Base-by-base conservation (phyloP, 1,140 invertebrate species). In the Drosophila sechellia region DNA sequence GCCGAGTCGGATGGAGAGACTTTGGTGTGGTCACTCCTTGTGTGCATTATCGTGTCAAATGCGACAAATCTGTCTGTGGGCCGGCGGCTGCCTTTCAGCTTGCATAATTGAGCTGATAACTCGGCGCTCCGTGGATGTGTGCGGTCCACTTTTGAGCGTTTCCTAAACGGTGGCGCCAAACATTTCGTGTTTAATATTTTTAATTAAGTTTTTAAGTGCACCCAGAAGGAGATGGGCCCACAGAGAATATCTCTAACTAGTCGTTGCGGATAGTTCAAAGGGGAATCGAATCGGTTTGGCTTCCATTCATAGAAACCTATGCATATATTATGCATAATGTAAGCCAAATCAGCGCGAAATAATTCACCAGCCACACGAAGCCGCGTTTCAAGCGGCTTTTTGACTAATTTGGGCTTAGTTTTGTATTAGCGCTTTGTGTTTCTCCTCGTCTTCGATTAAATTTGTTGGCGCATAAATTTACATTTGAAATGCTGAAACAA, bases 11-110 rank as follows among this genome's bases (percentile, higher is more conserved):
- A 31, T 17, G 15, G 31, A 48, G 37, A 42, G 55, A 27, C 55
- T 37, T 45, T 70, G 46, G 65, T 78, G 77, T 78, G 83, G 84
- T 69, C 79, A 74, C 66, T 79, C 59, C 76, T 72, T 61, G 58
- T 80, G 72, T 87, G 81, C 74, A 80, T 89, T 89, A 89, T 89
- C 84, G 79, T 87, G 64, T 74, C 85, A 89, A 89, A 89, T 89
- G 84, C 84, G 84, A 89, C 84, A 89, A 89, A 89, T 89, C 84
- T 84, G 84, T 89, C 84, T 80, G 77, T 61, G 68, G 57, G 57
- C 64, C 48, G 63, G 53, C 77, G 79, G 79, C 85, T 69, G 84
- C 79, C 60, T 87, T 86, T 83, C 68, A 79, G 84, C 68, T 76
- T 70, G 77, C 65, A 89, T 89, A 89, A 89, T 89, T 89, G 84